A percentile compares a stretch with the other conserved stretches of the same genome.
Evolutionary conservation across 1,140 invertebrate genomes (phyloP).

Genomic region (Eufriesea mexicana): DNA sequence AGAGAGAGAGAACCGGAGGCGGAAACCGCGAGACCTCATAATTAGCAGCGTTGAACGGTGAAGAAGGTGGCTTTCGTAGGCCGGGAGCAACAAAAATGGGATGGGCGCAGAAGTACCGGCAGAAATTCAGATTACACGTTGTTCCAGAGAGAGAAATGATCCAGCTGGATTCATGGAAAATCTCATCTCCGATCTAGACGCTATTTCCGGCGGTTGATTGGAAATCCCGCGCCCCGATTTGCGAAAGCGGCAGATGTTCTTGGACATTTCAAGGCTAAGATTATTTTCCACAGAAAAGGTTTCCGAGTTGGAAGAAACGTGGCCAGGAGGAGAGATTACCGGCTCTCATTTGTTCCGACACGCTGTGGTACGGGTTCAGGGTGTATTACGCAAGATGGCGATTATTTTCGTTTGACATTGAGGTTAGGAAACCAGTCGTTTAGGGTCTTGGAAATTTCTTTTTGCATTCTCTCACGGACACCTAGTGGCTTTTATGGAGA

Average conservation of each 20-base stretch:
- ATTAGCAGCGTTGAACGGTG: conserved; percentile 55
- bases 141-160: conserved; percentile 30
- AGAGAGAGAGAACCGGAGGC: conserved; percentile 17
- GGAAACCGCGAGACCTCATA: conserved; percentile 47
- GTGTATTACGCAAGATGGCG: not conserved
- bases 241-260: conserved; percentile 29
- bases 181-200: conserved; percentile 70
- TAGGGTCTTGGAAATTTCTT: no score
- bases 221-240: conserved; percentile 52
- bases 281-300: conserved; percentile 11
- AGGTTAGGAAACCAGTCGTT: no score
- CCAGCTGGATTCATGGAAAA: conserved; percentile 57
- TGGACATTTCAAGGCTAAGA: conserved; percentile 24
- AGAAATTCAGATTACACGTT: conserved; percentile 48
- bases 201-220: conserved; percentile 71
- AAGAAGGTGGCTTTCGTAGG: conserved; percentile 20
- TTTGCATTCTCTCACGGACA: no score
- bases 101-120: conserved; percentile 20
- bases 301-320: no score
- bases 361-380: not conserved
- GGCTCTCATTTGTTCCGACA: not conserved
- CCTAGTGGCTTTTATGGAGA: no score
- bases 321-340: conserved; percentile 7
- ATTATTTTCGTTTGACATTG: no score
- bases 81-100: conserved; percentile 37